These are phyloP conservation scores for Gavialis gangeticus DNA, from an alignment of 2,113 vertebrate species.

Conservation along the genomic window DNA sequence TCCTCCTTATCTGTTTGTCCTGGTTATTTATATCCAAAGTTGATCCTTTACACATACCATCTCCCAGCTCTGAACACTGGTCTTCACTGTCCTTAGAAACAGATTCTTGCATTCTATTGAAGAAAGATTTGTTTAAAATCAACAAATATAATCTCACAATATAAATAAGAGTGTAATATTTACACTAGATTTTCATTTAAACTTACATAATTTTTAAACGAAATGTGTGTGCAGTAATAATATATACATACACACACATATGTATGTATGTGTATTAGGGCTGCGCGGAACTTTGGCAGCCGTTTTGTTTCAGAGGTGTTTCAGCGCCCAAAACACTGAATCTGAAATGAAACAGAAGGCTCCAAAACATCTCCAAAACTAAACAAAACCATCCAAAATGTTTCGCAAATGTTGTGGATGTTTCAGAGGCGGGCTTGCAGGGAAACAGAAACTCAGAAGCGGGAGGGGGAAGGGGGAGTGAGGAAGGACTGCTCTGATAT, in stretches of 20 bases:
- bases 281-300: too few species aligned
- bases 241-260: too few species aligned
- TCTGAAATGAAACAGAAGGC: too few species aligned
- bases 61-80: not conserved
- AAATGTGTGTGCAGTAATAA: not conserved
- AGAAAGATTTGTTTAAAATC: conserved; percentile 52
- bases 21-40: not conserved
- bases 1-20: conserved; percentile 48
- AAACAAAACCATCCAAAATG: too few species aligned
- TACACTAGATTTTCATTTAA: not conserved
- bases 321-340: too few species aligned
- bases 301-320: too few species aligned
- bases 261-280: not conserved
- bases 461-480: too few species aligned
- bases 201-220: not conserved
- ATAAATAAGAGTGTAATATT: not conserved
- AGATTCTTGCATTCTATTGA: conserved; percentile 48
- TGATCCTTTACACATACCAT: not conserved
- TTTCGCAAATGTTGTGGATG: too few species aligned
- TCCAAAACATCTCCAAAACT: too few species aligned
- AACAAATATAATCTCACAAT: not conserved
- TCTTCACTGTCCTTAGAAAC: conserved; percentile 23
- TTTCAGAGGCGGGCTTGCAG: too few species aligned
- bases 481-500: too few species aligned
- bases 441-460: too few species aligned